Evolutionary conservation across 1,140 invertebrate genomes (phyloP).

Genomic region (Charaxes varanes): DNA sequence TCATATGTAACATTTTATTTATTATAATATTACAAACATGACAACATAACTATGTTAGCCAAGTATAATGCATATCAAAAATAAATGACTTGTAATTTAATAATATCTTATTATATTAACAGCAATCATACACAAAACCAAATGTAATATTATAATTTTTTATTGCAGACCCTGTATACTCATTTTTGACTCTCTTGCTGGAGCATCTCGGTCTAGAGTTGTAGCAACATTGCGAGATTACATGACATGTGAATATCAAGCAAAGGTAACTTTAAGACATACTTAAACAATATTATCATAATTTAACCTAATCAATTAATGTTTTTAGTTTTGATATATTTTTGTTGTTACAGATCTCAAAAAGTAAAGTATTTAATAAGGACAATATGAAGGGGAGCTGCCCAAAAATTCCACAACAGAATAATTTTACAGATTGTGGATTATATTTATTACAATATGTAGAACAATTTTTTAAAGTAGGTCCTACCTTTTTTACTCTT

Average conservation of each 20-base stretch:
- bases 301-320: neutral
- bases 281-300: neutral
- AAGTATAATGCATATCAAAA: no score
- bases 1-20: no score
- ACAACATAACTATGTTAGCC: no score
- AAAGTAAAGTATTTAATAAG: slow-evolving; percentile 81
- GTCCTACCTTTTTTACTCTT: slow-evolving; percentile 19
- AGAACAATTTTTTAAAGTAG: slow-evolving; percentile 93
- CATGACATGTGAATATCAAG: slow-evolving; percentile 90
- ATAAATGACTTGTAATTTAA: no score
- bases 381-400: slow-evolving; percentile 87
- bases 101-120: no score
- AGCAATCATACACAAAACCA: no score
- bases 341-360: slow-evolving; percentile 54
- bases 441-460: slow-evolving; percentile 96
- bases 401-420: slow-evolving; percentile 96
- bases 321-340: slow-evolving; percentile 7
- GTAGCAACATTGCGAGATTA: slow-evolving; percentile 92
- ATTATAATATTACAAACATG: neutral
- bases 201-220: slow-evolving; percentile 85
- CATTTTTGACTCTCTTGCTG: slow-evolving; percentile 94
- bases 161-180: slow-evolving; percentile 88
- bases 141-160: no score
- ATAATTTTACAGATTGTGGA: slow-evolving; percentile 97
- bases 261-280: slow-evolving; percentile 75